Evolutionary conservation across 2,113 vertebrate genomes (phyloP), one percentile per base, ranked within the genome.

Genomic region (Formicarius rufipectus): DNA sequence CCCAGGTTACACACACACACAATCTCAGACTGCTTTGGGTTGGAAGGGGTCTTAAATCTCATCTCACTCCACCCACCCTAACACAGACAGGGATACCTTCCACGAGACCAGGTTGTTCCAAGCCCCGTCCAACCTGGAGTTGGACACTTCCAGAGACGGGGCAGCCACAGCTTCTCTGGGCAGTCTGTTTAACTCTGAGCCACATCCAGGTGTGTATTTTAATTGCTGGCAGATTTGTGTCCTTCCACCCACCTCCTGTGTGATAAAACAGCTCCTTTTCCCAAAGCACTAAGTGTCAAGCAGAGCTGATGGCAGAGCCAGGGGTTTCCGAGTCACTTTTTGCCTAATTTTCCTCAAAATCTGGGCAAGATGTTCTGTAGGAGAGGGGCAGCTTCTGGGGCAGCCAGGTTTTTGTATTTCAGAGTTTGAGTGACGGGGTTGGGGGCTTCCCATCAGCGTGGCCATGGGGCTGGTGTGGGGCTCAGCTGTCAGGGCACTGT

Each of bases 381-480:
- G 22, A 53, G 37, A 71, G 47, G 22, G 10, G 25, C 20, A 47
- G 39, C 14, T 16, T 18, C 15, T 28, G 25, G 19, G 39, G 13
- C 56, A 59, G 40, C 6, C 25, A 17, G 22, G 2, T 1, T 52
- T 44, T 39, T 31, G 35, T 33, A 2, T 45, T 45, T 75, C 47
- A 12, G 11, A 9, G 10, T 2, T 58, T 0, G 2, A 71, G 20
- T 1, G 2, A 59, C n/a, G 50, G 68, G 21, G 13, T 5, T 1
- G 3, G 25, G 44, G 50, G 35, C 9, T 66, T 27, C 30, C 35
- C 58, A 63, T 24, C 0, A 0, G 11, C 0, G 7, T 3, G 55
- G 37, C 19, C 1, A 1, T 1, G 8, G 17, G 25, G 50, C 2
- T 7, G 27, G 4, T 3, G n/a, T 31, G 62, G 40, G 60, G 17